A percentile compares a stretch with the other conserved stretches of the same genome.
These are phyloP conservation scores for Phainopepla nitens DNA, from an alignment of 2,113 vertebrate genomes.

Conservation along the genomic window DNA sequence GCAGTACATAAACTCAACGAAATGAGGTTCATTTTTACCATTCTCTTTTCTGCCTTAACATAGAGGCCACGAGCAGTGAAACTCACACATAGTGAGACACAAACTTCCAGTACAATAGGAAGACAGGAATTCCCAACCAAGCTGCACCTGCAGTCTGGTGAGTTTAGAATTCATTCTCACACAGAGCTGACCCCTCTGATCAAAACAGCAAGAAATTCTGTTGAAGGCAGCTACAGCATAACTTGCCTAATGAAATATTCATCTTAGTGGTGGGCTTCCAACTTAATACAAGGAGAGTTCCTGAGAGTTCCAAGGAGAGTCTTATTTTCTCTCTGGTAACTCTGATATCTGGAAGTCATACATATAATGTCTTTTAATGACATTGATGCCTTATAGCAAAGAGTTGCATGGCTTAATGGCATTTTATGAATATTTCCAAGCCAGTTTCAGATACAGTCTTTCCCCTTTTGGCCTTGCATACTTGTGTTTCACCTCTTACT, in stretches of 20 bases:
- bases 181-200: background rate
- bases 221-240: background rate
- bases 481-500: background rate
- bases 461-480: background rate
- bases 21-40: background rate
- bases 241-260: background rate
- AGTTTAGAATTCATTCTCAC: background rate
- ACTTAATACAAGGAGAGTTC: background rate
- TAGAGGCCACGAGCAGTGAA: background rate
- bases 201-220: background rate
- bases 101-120: background rate
- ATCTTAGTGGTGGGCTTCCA: background rate
- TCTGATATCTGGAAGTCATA: background rate
- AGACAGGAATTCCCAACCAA: background rate
- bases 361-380: background rate
- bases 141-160: background rate
- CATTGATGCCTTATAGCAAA: background rate
- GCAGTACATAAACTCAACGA: background rate
- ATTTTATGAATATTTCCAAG: background rate
- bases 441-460: background rate
- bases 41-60: background rate
- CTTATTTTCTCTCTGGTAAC: background rate
- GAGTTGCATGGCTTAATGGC: background rate
- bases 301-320: too few species aligned
- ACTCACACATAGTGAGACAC: background rate